These are phyloP conservation scores for Drosophila ironensis DNA, from an alignment of 1,140 invertebrate species.

Conservation along the genomic window DNA sequence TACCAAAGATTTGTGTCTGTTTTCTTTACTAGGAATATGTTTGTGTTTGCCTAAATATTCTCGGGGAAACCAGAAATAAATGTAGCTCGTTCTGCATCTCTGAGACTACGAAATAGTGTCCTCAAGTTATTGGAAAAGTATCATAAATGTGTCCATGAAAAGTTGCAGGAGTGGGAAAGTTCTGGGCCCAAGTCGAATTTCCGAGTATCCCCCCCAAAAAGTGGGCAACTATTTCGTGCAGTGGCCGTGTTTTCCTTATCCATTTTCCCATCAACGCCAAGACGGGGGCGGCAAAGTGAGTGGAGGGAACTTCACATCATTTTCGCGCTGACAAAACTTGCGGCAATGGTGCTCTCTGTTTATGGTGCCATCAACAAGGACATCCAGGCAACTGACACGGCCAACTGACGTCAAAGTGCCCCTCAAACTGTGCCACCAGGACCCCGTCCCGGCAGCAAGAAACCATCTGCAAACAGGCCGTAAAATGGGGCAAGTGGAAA, in stretches of 20 bases:
- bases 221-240: not conserved
- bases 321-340: conserved; percentile 33
- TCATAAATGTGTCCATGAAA: too few species aligned
- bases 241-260: not conserved
- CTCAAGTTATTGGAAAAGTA: too few species aligned
- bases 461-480: not conserved
- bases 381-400: not conserved
- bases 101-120: too few species aligned
- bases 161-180: too few species aligned
- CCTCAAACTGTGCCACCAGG: conserved; percentile 8
- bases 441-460: not conserved
- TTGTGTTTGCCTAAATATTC: too few species aligned
- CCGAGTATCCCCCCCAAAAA: too few species aligned
- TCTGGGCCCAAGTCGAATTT: too few species aligned
- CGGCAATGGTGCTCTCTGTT: conserved; percentile 34
- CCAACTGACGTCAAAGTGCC: conserved; percentile 51
- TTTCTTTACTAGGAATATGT: too few species aligned
- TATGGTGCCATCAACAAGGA: conserved; percentile 29
- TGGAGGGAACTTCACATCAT: conserved; percentile 35
- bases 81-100: too few species aligned
- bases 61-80: too few species aligned
- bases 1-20: too few species aligned
- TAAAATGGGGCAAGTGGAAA: not conserved
- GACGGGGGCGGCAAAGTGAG: not conserved
- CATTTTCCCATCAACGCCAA: not conserved